A percentile compares a stretch with the other conserved stretches of the same genome.
phyloP scores from a whole-genome alignment of 2,797 vertebrate species.

The Hypotaenidia okinawae region DNA sequence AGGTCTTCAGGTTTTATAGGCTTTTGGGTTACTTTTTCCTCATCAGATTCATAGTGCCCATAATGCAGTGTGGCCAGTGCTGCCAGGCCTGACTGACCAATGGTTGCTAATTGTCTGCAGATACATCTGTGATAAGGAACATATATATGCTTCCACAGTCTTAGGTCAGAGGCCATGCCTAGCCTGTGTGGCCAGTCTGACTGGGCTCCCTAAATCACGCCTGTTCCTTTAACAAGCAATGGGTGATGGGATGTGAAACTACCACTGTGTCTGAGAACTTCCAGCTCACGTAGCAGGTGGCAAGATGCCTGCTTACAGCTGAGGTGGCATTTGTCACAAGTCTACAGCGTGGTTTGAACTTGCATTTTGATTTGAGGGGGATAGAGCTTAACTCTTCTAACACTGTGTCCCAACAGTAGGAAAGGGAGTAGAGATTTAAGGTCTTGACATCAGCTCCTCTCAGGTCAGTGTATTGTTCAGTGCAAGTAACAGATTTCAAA shows the following conservation, averaged over 20 bases:
- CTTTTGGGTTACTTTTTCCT: rapidly evolving
- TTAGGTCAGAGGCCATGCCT: background rate
- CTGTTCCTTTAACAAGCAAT: background rate
- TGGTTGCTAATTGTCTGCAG: background rate
- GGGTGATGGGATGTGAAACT: background rate
- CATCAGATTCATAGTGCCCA: background rate
- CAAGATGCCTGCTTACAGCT: background rate
- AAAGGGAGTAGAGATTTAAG: background rate
- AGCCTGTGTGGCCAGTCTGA: background rate
- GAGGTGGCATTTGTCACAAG: background rate
- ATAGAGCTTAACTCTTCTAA: background rate
- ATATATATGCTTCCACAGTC: rapidly evolving
- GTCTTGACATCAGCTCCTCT: background rate
- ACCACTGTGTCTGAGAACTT: background rate
- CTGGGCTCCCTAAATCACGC: background rate
- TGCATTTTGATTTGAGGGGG: background rate
- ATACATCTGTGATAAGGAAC: background rate
- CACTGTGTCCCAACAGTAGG: background rate
- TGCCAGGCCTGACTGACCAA: background rate
- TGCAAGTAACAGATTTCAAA: background rate
- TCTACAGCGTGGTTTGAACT: background rate
- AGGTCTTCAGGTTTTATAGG: background rate
- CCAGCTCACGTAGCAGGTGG: rapidly evolving
- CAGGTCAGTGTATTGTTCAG: background rate
- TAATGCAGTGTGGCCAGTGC: background rate